Conservation (phyloP, 2,113 vertebrate genomes). For the Gopherus flavomarginatus region DNA sequence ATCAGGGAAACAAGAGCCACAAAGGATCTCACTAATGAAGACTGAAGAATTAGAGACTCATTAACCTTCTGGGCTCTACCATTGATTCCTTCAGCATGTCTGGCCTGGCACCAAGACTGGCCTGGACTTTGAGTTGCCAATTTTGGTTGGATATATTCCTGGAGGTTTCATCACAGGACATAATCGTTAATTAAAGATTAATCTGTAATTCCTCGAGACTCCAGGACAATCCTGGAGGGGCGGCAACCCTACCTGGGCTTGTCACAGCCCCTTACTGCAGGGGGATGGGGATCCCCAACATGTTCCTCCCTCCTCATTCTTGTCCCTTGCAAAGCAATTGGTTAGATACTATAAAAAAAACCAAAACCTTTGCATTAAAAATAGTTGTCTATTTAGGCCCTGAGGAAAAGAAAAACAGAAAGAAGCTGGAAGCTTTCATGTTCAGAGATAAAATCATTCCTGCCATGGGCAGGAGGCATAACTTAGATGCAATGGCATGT, state of each 20-base stretch:
- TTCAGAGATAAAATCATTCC: background rate
- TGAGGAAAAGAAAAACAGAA: background rate
- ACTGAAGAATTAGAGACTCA: background rate
- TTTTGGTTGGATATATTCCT: no score
- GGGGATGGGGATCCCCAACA: no score
- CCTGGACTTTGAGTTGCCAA: background rate
- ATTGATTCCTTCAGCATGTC: rapidly evolving
- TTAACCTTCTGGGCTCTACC: background rate
- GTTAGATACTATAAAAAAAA: background rate
- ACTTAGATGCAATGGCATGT: background rate
- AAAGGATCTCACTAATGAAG: background rate
- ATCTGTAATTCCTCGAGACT: no score
- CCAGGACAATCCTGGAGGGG: no score
- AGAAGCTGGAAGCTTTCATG: background rate
- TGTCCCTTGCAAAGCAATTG: background rate
- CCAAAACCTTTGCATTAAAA: background rate
- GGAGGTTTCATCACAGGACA: no score
- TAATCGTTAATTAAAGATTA: no score
- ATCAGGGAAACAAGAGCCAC: background rate
- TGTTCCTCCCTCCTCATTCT: background rate
- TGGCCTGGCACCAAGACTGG: background rate
- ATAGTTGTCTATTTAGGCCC: background rate
- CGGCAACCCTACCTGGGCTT: background rate
- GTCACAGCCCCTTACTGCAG: background rate
- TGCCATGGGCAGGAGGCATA: background rate